Conservation (phyloP, 2,797 vertebrate species). For the Avahi laniger region DNA sequence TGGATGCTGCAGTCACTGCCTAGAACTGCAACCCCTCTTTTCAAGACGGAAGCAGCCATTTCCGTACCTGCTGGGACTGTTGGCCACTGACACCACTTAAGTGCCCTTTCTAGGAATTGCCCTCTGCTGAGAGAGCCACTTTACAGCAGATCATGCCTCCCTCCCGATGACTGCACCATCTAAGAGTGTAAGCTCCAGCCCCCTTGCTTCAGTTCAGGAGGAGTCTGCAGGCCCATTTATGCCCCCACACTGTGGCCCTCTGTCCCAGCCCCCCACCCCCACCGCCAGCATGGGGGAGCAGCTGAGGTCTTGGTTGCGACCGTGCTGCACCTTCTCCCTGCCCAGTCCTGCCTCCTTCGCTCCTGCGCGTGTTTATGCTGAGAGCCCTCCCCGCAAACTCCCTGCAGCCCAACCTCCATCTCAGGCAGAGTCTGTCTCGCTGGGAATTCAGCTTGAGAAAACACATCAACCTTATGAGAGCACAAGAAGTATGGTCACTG, state of each 20-base stretch:
- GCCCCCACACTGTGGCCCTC: not conserved
- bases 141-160: not conserved
- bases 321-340: not conserved
- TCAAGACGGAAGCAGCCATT: not conserved
- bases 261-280: not conserved
- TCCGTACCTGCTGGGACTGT: not conserved
- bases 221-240: not conserved
- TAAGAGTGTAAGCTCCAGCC: not conserved
- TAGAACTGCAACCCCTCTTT: not conserved
- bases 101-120: slow-evolving; percentile 5
- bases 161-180: not conserved
- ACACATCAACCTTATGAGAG: not conserved
- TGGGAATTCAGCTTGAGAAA: not conserved
- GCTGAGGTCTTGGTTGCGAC: not conserved
- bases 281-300: not conserved
- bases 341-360: not conserved
- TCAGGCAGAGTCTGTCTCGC: not conserved
- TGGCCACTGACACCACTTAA: not conserved
- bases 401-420: not conserved
- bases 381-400: not conserved
- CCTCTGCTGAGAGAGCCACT: not conserved
- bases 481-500: not conserved
- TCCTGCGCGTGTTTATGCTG: not conserved
- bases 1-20: not conserved
- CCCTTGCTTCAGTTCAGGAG: not conserved